phyloP scores from a whole-genome alignment of 30 jellyfish, hydroid and myxozoan genomes.

The Sanderia malayensis region DNA sequence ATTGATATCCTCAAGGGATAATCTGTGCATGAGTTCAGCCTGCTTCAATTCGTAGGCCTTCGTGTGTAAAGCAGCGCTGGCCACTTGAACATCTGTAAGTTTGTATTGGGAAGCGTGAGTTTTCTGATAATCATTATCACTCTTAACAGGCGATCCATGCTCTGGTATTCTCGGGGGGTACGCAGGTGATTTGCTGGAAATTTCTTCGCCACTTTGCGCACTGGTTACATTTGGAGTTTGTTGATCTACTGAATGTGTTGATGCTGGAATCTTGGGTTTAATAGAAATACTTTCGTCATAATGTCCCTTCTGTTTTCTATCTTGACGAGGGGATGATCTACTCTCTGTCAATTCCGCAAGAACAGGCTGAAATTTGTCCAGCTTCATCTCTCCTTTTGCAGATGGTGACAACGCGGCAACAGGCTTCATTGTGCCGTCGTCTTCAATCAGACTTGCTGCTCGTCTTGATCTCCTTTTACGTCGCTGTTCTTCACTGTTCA shows the following conservation, averaged over 20 bases:
- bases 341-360: conserved; percentile 37
- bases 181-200: not conserved
- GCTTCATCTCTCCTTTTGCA: not conserved
- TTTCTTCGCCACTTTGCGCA: not conserved
- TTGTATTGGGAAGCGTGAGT: not conserved
- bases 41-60: not conserved
- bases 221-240: not conserved
- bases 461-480: conserved; percentile 55
- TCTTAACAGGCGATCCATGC: not conserved
- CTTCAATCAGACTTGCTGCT: conserved; percentile 42
- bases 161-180: not conserved
- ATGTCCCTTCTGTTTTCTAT: not conserved
- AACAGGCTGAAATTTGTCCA: conserved; percentile 20
- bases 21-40: conserved; percentile 39
- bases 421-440: not conserved
- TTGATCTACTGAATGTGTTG: too few species aligned
- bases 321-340: not conserved
- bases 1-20: conserved; percentile 34
- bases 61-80: not conserved
- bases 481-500: conserved; percentile 52
- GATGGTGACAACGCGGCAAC: not conserved
- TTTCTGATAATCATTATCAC: not conserved
- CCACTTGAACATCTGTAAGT: not conserved
- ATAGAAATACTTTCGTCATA: not conserved
- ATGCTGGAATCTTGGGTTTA: not conserved